phyloP scores from a whole-genome alignment of 2,888 invertebrate species.

The Epistrophe grossulariae region DNA sequence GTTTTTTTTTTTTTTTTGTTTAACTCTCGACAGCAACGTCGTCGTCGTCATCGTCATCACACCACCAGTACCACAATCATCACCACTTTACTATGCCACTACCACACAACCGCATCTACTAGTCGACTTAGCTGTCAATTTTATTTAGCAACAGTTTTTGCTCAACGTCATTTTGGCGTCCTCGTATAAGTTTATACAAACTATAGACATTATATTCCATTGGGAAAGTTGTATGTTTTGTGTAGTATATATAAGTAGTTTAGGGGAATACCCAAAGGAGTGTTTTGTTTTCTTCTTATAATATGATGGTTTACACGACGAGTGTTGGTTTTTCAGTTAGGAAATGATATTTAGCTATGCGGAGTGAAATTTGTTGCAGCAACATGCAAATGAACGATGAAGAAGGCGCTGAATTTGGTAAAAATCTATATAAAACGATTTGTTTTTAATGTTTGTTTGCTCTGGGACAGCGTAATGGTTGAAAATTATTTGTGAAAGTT shows the following conservation, averaged over 20 bases:
- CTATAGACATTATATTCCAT: constrained; percentile 17
- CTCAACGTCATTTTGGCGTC: constrained; percentile 26
- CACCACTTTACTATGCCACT: neutral
- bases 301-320: constrained; percentile 13
- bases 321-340: neutral
- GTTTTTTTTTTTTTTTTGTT: constrained; percentile 45
- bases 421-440: neutral
- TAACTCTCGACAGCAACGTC: neutral
- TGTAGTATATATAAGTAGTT: neutral
- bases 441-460: neutral
- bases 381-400: neutral
- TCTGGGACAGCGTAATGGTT: neutral
- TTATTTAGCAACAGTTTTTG: constrained; percentile 53
- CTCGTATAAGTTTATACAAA: neutral
- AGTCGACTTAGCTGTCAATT: constrained; percentile 64
- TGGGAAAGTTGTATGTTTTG: constrained; percentile 32
- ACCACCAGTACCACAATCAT: neutral
- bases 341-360: neutral
- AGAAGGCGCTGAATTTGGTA: neutral
- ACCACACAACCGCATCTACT: neutral
- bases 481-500: constrained; percentile 3
- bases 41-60: constrained; percentile 1
- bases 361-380: constrained; percentile 11
- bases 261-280: neutral
- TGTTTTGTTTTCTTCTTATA: constrained; percentile 5